Conservation (phyloP, 2,113 vertebrate species). For the Vidua chalybeata region DNA sequence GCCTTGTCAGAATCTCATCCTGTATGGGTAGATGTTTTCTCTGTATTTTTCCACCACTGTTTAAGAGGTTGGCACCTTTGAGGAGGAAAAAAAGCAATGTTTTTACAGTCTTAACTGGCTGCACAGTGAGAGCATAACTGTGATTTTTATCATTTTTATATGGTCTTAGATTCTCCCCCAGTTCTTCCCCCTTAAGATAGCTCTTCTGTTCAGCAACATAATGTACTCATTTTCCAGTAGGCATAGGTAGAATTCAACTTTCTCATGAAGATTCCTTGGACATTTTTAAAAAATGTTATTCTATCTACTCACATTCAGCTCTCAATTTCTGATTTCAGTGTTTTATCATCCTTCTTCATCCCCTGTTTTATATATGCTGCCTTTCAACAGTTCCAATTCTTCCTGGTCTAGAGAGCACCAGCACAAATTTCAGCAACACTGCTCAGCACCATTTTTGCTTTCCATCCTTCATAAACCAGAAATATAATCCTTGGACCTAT, state of each 20-base stretch:
- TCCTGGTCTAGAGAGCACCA: neutral
- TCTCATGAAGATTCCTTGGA: neutral
- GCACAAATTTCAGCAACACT: constrained; percentile 4
- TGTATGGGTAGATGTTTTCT: neutral
- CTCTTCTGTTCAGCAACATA: neutral
- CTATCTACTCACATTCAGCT: neutral
- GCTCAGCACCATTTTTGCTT: neutral
- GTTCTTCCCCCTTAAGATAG: neutral
- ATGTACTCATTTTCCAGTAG: neutral
- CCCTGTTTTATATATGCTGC: neutral
- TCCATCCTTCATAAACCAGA: neutral
- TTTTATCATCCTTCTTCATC: neutral
- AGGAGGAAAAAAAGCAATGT: neutral
- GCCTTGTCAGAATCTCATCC: neutral
- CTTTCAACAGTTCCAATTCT: neutral
- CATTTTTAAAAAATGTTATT: neutral
- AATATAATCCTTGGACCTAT: neutral
- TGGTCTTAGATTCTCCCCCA: neutral
- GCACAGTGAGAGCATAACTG: neutral
- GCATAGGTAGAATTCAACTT: neutral
- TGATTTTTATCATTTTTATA: neutral
- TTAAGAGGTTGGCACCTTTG: neutral
- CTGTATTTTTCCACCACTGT: neutral
- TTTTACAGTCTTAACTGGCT: neutral
- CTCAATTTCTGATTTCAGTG: neutral